These are phyloP conservation scores for Leptoclinus maculatus DNA, from an alignment of 2,797 vertebrate genomes.

Conservation along the genomic window DNA sequence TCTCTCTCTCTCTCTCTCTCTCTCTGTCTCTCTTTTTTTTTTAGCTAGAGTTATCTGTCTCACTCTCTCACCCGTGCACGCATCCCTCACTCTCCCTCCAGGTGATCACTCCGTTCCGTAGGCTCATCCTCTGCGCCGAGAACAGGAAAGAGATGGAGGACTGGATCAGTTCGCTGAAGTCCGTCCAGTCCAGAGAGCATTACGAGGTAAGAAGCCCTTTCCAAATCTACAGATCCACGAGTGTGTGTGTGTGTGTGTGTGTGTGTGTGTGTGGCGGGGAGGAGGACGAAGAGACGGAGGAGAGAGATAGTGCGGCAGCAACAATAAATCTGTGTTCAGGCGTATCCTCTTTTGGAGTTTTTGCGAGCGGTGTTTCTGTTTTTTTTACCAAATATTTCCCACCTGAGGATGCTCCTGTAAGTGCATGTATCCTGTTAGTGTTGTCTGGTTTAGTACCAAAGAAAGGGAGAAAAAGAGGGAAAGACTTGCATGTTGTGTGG, in stretches of 20 bases:
- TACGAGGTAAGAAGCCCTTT: slow-evolving; percentile 90
- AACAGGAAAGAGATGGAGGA: slow-evolving; percentile 98
- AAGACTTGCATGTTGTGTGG: not conserved
- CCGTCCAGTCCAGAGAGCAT: slow-evolving; percentile 96
- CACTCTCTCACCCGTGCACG: not conserved
- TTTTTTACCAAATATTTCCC: not conserved
- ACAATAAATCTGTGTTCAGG: slow-evolving; percentile 33
- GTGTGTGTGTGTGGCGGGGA: not conserved
- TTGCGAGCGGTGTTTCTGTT: not conserved
- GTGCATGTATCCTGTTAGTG: not conserved
- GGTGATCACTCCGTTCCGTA: slow-evolving; percentile 95
- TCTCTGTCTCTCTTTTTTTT: slow-evolving; percentile 12
- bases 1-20: slow-evolving; percentile 26
- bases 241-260: slow-evolving; percentile 5
- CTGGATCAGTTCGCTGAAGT: slow-evolving; percentile 95
- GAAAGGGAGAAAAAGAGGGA: not conserved
- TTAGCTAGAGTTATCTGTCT: slow-evolving; percentile 35
- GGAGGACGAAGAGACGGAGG: not conserved
- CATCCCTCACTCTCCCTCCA: slow-evolving; percentile 64
- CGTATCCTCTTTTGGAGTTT: slow-evolving; percentile 15
- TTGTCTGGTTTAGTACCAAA: not conserved
- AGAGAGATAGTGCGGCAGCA: slow-evolving; percentile 8
- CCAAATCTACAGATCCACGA: not conserved
- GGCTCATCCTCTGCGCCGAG: slow-evolving; percentile 92
- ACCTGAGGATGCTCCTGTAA: not conserved